Conservation (phyloP, 2,888 invertebrate species). For the Aphelenchoides bicaudatus region DNA sequence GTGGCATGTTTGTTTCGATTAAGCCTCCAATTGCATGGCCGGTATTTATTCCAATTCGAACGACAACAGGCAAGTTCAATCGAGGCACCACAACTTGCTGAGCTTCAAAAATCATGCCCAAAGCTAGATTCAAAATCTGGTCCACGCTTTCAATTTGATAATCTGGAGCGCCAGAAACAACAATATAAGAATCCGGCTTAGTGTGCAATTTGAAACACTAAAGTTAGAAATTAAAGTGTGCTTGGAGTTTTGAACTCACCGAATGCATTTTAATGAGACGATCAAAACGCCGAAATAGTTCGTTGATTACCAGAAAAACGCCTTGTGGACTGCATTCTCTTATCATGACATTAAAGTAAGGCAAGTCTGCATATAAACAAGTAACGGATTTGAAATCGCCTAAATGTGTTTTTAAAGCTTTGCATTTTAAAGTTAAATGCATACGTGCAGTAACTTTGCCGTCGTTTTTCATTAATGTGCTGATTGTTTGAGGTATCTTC, state of each 20-base stretch:
- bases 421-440: too few relatives aligned
- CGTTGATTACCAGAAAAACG: constrained; percentile 61
- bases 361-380: constrained; percentile 62
- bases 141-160: constrained; percentile 53
- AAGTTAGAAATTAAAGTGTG: constrained; percentile 6
- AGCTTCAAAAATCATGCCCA: constrained; percentile 60
- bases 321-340: constrained; percentile 56
- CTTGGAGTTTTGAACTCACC: background rate
- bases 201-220: constrained; percentile 53
- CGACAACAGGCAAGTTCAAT: constrained; percentile 44
- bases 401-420: constrained; percentile 30
- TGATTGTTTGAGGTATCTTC: background rate
- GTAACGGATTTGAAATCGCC: constrained; percentile 56
- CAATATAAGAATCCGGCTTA: constrained; percentile 61
- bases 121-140: constrained; percentile 56
- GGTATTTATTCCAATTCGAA: constrained; percentile 46
- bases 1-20: constrained; percentile 47
- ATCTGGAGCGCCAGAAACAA: constrained; percentile 61
- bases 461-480: background rate
- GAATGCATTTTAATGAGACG: constrained; percentile 35
- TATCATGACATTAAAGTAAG: constrained; percentile 61
- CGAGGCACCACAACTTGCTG: constrained; percentile 47
- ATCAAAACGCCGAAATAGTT: constrained; percentile 60
- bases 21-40: constrained; percentile 53
- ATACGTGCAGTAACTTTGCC: too few relatives aligned